Percentiles rank a stretch among this genome's conserved stretches.
Evolutionary conservation across 2,797 vertebrate genomes (phyloP).

Genomic region (Anabacerthia variegaticeps): DNA sequence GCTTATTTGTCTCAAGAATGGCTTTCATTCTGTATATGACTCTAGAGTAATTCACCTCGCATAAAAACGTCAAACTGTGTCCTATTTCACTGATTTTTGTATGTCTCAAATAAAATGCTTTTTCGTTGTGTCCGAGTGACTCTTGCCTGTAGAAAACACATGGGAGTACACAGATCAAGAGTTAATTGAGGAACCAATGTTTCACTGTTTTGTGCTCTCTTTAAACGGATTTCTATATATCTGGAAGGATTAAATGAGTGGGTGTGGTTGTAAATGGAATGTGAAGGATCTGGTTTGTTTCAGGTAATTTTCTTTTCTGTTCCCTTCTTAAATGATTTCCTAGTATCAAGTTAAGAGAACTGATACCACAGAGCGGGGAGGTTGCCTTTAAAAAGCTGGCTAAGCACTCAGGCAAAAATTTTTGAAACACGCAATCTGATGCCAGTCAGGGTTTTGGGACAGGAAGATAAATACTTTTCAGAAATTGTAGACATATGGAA

Average conservation of each 20-base stretch:
- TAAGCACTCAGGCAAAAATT: not conserved
- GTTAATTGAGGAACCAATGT: not conserved
- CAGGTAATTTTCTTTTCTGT: not conserved
- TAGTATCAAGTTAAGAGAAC: not conserved
- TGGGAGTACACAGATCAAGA: not conserved
- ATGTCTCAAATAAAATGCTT: not conserved
- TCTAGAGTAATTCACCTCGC: not conserved
- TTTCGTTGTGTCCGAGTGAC: not conserved
- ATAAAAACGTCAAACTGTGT: not conserved
- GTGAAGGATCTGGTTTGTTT: not conserved
- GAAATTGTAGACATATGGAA: not conserved
- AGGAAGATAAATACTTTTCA: not conserved
- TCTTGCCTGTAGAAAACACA: not conserved
- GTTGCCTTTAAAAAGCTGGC: not conserved
- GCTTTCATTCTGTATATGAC: not conserved
- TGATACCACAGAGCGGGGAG: not conserved
- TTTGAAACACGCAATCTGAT: not conserved
- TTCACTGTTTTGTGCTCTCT: not conserved
- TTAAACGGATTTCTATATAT: not conserved
- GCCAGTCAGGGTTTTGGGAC: not conserved
- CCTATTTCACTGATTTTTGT: not conserved
- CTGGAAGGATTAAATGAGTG: not conserved
- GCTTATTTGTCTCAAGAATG: constrained; percentile 5
- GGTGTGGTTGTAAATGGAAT: not conserved
- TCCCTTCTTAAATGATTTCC: not conserved